Evolutionary conservation across 2,888 invertebrate species (phyloP).

Genomic region (Torymus texanus): DNA sequence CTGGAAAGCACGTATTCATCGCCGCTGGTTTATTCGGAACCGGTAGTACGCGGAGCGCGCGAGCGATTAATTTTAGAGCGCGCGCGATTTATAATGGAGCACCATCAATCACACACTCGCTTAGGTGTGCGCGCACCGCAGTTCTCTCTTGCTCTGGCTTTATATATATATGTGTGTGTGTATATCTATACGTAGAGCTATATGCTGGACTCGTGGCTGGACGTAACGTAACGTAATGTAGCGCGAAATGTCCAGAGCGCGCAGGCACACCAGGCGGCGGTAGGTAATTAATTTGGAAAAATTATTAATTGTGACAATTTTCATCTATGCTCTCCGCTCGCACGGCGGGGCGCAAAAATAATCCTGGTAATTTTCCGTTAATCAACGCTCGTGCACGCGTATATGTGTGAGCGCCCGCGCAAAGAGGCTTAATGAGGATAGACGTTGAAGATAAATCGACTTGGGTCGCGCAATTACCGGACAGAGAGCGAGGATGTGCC

Average conservation of each 20-base stretch:
- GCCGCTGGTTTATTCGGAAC: slow-evolving; percentile 64
- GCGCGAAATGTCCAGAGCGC: background rate
- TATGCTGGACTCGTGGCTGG: slow-evolving; percentile 5
- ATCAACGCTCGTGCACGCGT: slow-evolving; percentile 44
- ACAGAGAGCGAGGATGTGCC: slow-evolving; percentile 11
- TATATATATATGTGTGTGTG: background rate
- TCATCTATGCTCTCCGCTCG: slow-evolving; percentile 55
- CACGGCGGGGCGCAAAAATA: slow-evolving; percentile 39
- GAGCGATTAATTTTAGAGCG: slow-evolving; percentile 70
- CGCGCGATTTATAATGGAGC: slow-evolving; percentile 69
- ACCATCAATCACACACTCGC: slow-evolving; percentile 69
- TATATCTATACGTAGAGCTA: background rate
- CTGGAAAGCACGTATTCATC: slow-evolving; percentile 65
- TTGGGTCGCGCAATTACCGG: slow-evolving; percentile 42
- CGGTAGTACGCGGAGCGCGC: slow-evolving; percentile 41
- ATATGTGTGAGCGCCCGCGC: background rate
- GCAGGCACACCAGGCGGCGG: slow-evolving; percentile 46
- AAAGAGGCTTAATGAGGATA: slow-evolving; percentile 50
- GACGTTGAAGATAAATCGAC: slow-evolving; percentile 53
- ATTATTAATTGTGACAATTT: slow-evolving; percentile 70
- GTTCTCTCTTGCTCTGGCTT: background rate
- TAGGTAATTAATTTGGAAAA: slow-evolving; percentile 70
- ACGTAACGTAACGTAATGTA: background rate
- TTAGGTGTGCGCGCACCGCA: slow-evolving; percentile 56
- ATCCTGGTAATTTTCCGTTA: slow-evolving; percentile 55